These are phyloP conservation scores for Platalea minor DNA, from an alignment of 2,797 vertebrate genomes.

Conservation along the genomic window DNA sequence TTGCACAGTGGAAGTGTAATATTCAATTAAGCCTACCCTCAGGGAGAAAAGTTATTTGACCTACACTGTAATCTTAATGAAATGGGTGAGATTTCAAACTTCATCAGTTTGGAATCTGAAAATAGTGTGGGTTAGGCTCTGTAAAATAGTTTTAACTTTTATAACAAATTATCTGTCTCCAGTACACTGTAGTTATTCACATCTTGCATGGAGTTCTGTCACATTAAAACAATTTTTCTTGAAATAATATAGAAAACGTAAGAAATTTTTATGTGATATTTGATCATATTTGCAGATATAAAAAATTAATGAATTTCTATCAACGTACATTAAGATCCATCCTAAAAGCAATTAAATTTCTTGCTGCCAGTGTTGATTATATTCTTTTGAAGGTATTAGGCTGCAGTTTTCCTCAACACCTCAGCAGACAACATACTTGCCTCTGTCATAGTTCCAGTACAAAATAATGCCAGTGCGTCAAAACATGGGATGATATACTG, in stretches of 20 bases:
- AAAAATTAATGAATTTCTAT: neutral
- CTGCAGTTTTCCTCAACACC: neutral
- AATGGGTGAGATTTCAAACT: neutral
- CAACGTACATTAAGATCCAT: neutral
- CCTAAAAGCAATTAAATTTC: neutral
- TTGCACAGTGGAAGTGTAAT: neutral
- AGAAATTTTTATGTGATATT: neutral
- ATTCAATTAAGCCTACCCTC: neutral
- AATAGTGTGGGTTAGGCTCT: neutral
- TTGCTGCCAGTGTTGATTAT: neutral
- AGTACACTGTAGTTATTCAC: neutral
- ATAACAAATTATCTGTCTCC: neutral
- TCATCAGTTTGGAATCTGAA: neutral
- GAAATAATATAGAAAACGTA: neutral
- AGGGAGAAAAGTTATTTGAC: neutral
- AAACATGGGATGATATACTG: neutral
- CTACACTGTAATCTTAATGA: neutral
- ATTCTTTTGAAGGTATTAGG: neutral
- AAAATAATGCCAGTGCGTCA: neutral
- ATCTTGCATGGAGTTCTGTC: neutral
- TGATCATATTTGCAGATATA: neutral
- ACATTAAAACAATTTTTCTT: neutral
- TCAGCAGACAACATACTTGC: neutral
- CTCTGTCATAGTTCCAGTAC: neutral
- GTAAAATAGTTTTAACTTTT: neutral